Evolutionary conservation across 2,797 vertebrate species (phyloP).

Genomic region (Sardinella longiceps): DNA sequence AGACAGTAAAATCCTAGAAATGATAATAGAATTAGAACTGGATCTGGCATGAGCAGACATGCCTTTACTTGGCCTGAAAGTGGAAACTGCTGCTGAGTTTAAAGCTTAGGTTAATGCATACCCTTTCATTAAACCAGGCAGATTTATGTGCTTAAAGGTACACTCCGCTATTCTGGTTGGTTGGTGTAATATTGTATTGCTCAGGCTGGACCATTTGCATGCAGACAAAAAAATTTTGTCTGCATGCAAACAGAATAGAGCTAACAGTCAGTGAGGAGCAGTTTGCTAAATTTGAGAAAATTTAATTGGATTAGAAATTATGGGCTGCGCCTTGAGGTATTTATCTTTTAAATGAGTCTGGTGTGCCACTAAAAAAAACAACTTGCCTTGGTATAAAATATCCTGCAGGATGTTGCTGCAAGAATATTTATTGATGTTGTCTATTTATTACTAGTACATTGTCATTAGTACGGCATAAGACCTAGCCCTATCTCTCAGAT

Average conservation of each 20-base stretch:
- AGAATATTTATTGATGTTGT: no score
- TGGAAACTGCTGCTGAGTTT: not conserved
- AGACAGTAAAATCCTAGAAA: not conserved
- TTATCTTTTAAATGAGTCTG: not conserved
- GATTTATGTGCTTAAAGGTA: not conserved
- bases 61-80: not conserved
- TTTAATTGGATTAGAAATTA: not conserved
- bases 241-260: not conserved
- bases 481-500: no score
- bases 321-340: not conserved
- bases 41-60: not conserved
- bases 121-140: not conserved
- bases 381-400: not conserved
- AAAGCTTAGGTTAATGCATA: not conserved
- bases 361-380: not conserved
- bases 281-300: not conserved
- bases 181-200: not conserved
- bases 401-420: not conserved
- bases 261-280: not conserved
- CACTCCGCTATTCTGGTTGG: not conserved
- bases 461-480: no score
- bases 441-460: no score
- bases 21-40: not conserved
- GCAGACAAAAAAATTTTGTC: not conserved
- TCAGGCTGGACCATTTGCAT: not conserved